Percentiles rank a stretch among this genome's conserved stretches.
These are phyloP conservation scores for Seladonia tumulorum DNA, from an alignment of 2,888 invertebrate genomes.

Conservation along the genomic window DNA sequence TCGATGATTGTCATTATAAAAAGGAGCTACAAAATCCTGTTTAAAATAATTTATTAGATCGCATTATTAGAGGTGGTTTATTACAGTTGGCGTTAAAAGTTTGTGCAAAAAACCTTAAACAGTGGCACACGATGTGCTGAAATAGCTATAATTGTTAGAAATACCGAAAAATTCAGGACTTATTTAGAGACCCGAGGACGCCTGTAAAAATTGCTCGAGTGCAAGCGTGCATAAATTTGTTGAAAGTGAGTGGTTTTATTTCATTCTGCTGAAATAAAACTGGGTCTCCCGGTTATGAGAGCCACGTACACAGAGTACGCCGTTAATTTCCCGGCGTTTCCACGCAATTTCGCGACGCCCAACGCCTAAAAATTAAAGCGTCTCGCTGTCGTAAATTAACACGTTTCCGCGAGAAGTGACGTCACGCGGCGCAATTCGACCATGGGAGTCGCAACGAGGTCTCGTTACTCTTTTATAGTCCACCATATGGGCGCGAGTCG, in stretches of 20 bases:
- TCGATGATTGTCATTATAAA: no score
- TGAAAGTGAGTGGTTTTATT: background rate
- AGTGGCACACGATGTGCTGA: no score
- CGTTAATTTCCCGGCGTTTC: constrained; percentile 34
- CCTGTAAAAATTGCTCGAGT: background rate
- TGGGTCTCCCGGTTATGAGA: background rate
- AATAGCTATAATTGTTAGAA: no score
- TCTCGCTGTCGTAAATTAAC: constrained; percentile 75
- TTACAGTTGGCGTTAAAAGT: no score
- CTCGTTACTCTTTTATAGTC: constrained; percentile 73
- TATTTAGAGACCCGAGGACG: no score
- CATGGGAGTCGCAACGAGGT: constrained; percentile 74
- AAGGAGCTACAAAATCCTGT: no score
- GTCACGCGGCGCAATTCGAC: constrained; percentile 69
- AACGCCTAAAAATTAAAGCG: constrained; percentile 63
- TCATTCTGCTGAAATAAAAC: background rate
- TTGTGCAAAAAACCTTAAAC: no score
- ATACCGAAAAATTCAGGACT: background rate
- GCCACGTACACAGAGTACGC: background rate
- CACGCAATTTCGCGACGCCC: constrained; percentile 59
- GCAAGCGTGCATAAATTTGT: background rate
- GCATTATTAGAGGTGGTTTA: no score
- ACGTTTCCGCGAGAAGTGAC: constrained; percentile 81
- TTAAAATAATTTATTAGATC: no score
- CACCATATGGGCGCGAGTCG: constrained; percentile 62